phyloP scores from a whole-genome alignment of 2,797 vertebrate species.

The Rhinatrema bivittatum region DNA sequence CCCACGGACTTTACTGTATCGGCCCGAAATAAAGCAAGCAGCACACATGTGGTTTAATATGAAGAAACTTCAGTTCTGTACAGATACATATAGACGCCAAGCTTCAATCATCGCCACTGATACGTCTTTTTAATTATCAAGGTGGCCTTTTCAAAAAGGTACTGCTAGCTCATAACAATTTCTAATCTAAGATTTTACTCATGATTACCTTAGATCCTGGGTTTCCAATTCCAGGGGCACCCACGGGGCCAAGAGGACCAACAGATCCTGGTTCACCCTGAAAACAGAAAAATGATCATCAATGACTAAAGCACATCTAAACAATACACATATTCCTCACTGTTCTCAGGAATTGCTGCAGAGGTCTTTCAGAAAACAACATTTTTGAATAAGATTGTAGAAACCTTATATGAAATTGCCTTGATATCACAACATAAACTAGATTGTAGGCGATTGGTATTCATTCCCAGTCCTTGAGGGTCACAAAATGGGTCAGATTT shows the following conservation, averaged over 20 bases:
- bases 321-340: not conserved
- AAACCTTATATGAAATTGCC: not conserved
- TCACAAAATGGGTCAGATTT: too few species aligned
- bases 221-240: constrained; percentile 40
- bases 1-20: too few species aligned
- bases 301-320: not conserved
- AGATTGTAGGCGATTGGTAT: too few species aligned
- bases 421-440: too few species aligned
- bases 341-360: not conserved
- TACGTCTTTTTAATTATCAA: not conserved
- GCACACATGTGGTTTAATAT: too few species aligned
- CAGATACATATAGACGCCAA: too few species aligned
- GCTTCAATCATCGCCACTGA: not conserved
- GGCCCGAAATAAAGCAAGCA: too few species aligned
- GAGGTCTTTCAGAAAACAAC: too few species aligned
- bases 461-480: too few species aligned
- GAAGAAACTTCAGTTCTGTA: too few species aligned
- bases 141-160: not conserved
- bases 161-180: too few species aligned
- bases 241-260: constrained; percentile 48
- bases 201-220: constrained; percentile 53
- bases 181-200: not conserved
- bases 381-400: too few species aligned
- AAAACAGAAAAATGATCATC: constrained; percentile 1
- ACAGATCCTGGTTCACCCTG: constrained; percentile 49